These are phyloP conservation scores for Myotis findleyi DNA, from an alignment of 2,797 vertebrate genomes.

Conservation along the genomic window DNA sequence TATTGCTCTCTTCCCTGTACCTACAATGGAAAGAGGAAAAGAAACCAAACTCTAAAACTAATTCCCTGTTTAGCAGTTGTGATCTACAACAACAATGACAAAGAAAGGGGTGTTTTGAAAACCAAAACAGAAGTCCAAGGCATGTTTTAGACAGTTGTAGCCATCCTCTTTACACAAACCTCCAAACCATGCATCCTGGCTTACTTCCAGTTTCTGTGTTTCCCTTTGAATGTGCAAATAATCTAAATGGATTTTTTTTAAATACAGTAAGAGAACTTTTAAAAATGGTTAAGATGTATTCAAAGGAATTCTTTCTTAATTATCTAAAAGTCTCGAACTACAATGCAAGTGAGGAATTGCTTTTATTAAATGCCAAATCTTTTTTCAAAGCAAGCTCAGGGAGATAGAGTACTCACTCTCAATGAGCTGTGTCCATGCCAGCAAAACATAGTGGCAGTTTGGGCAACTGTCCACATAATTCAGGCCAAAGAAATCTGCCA, in stretches of 20 bases:
- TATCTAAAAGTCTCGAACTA: slow-evolving; percentile 60
- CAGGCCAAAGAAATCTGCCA: slow-evolving; percentile 57
- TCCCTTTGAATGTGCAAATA: slow-evolving; percentile 35
- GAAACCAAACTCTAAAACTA: slow-evolving; percentile 8
- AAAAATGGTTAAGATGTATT: slow-evolving; percentile 59
- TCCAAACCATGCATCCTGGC: background rate
- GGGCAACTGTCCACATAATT: slow-evolving; percentile 67
- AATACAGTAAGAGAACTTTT: slow-evolving; percentile 21
- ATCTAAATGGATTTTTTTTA: background rate
- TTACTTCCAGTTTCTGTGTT: background rate
- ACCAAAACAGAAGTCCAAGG: background rate
- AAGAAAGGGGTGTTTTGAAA: background rate
- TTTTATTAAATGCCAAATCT: slow-evolving; percentile 76
- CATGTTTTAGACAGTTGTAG: background rate
- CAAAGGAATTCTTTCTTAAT: slow-evolving; percentile 72
- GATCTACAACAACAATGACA: background rate
- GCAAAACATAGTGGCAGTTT: slow-evolving; percentile 71
- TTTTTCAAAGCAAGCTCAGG: slow-evolving; percentile 53
- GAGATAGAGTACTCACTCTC: slow-evolving; percentile 38
- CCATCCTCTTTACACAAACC: background rate
- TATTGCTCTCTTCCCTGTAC: background rate
- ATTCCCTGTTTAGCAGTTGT: background rate
- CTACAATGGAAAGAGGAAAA: slow-evolving; percentile 13
- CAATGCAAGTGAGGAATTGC: slow-evolving; percentile 34
- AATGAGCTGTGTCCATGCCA: slow-evolving; percentile 42